Evolutionary conservation across 2,113 vertebrate species (phyloP), one percentile per base, ranked within the genome.

Genomic region (Bos taurus): DNA sequence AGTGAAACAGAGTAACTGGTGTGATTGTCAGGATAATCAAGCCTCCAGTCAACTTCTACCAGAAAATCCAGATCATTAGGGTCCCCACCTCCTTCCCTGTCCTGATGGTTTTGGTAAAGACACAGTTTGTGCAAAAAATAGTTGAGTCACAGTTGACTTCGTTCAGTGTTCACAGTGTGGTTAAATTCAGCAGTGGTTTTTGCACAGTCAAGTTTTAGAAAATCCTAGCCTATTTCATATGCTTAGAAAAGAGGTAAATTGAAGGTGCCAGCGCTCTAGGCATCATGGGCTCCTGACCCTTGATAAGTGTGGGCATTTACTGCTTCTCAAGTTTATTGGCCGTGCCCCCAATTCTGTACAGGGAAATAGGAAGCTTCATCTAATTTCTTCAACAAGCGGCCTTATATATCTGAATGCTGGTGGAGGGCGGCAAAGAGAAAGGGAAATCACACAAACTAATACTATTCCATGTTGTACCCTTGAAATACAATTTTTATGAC

Each of bases 351-450:
- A 33, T 67, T 94, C 43, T 56, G 3, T 30, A 25, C n/a, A 52
- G 54, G 84, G 21, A 74, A 80, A 60, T 6, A 59, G 62, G 28
- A 85, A 67, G 21, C 12, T n/a, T n/a, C 21, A 14, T 50, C 83
- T 85, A n/a, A 40, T 95, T 96, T 95, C 90, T 96, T 95, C 57
- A 71, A 81, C 33, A n/a, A 60, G 84, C 71, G n/a, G 23, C 74
- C 67, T 88, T 62, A 67, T 80, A 36, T 86, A 26, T 95, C 74
- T 91, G 82, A 95, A 77, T 21, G 52, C 6, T 25, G 56, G 6
- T 14, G 11, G 5, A 5, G 10, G 48, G 10, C 0, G 2, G n/a
- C 64, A 36, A 23, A 82, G 26, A 54, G 11, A 93, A 21, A 84
- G 71, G 71, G 56, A 93, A 86, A 88, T 90, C 25, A 59, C 40